Evolutionary conservation across 2,797 vertebrate genomes (phyloP).

Genomic region (Pseudomugil tenellus): DNA sequence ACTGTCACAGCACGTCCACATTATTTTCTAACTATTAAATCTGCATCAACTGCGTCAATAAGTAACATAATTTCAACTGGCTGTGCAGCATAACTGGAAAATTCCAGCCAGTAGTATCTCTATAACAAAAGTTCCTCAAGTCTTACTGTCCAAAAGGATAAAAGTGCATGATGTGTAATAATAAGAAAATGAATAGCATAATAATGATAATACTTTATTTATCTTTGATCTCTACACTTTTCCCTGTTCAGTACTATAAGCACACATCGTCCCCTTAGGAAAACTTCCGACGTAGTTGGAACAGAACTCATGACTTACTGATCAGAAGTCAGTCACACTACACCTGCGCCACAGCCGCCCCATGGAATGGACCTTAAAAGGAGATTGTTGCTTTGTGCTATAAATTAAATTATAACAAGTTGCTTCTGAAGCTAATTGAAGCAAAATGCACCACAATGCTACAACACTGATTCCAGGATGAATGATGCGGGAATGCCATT

Average conservation of each 20-base stretch:
- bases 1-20: neutral
- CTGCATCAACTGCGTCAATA: neutral
- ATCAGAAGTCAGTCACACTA: too few relatives aligned
- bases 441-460: too few relatives aligned
- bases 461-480: too few relatives aligned
- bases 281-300: too few relatives aligned
- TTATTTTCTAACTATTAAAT: neutral
- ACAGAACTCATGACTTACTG: too few relatives aligned
- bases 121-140: neutral
- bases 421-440: too few relatives aligned
- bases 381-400: neutral
- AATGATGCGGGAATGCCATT: too few relatives aligned
- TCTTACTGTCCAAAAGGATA: neutral
- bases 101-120: neutral
- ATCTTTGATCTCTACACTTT: neutral
- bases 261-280: too few relatives aligned
- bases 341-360: too few relatives aligned
- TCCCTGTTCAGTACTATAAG: neutral
- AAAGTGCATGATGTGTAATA: neutral
- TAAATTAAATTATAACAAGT: too few relatives aligned
- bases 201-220: neutral
- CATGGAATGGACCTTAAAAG: neutral
- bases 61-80: neutral
- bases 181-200: neutral
- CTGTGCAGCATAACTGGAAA: neutral